Conservation (phyloP, 2,113 vertebrate genomes). For the Ochotona curzoniae region DNA sequence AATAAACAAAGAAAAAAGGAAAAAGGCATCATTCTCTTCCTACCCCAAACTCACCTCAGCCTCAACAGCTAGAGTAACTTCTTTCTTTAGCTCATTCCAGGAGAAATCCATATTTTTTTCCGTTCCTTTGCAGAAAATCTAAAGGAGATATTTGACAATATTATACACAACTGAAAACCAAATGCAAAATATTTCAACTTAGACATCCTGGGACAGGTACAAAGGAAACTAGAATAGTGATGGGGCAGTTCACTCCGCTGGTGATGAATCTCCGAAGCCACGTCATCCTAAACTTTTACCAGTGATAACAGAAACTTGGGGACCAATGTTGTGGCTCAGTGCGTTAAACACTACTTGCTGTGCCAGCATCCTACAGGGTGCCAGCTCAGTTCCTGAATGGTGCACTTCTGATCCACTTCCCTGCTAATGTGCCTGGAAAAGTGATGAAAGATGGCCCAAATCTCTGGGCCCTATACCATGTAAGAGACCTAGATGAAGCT, state of each 20-base stretch:
- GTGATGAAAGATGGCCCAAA: too few relatives aligned
- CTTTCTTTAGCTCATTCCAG: constrained; percentile 94
- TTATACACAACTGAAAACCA: background rate
- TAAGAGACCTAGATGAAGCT: too few relatives aligned
- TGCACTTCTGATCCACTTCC: too few relatives aligned
- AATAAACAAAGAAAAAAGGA: background rate
- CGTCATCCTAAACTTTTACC: constrained; percentile 11
- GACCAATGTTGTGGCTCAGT: too few relatives aligned
- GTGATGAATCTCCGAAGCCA: background rate
- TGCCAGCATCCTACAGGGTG: too few relatives aligned
- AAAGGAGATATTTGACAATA: constrained; percentile 50
- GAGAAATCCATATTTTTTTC: constrained; percentile 89
- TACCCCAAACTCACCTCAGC: constrained; percentile 88
- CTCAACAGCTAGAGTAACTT: constrained; percentile 95
- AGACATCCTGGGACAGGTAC: background rate
- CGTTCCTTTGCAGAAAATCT: constrained; percentile 93
- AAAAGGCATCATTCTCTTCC: background rate
- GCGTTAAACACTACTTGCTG: too few relatives aligned
- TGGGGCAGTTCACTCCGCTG: background rate
- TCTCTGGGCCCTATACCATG: too few relatives aligned
- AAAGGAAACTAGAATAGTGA: background rate
- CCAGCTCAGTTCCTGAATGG: too few relatives aligned
- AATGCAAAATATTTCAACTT: background rate
- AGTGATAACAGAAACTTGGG: background rate
- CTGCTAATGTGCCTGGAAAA: too few relatives aligned